phyloP scores from a whole-genome alignment of 2,888 invertebrate genomes.

The Campoletis raptor region DNA sequence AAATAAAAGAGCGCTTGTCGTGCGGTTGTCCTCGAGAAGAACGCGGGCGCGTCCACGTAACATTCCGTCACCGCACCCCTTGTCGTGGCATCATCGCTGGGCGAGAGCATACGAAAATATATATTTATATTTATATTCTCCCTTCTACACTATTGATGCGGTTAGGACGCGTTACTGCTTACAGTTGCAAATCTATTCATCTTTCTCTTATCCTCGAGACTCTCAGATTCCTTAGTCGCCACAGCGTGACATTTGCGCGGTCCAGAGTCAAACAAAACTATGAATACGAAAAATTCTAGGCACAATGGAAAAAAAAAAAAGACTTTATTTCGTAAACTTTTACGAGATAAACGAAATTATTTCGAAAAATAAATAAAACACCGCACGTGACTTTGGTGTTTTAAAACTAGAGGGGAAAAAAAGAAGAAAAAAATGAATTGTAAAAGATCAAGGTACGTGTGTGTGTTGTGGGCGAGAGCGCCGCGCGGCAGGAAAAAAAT shows the following conservation, averaged over 20 bases:
- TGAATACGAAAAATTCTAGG: too few species aligned
- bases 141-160: neutral
- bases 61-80: slow-evolving; percentile 51
- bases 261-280: neutral
- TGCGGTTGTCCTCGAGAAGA: slow-evolving; percentile 52
- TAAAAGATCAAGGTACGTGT: neutral
- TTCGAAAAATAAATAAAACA: neutral
- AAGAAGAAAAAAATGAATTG: neutral
- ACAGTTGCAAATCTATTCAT: neutral
- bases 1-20: slow-evolving; percentile 26
- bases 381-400: neutral
- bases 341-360: neutral
- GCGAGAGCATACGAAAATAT: neutral
- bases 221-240: neutral
- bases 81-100: slow-evolving; percentile 2
- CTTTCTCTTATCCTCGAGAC: neutral
- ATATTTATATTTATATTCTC: neutral
- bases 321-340: neutral
- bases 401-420: too few species aligned
- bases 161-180: neutral
- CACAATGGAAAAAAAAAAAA: neutral
- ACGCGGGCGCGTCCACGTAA: slow-evolving; percentile 59
- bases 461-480: neutral
- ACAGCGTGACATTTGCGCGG: neutral
- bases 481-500: slow-evolving; percentile 1